These are phyloP conservation scores for Discoglossus pictus DNA, from an alignment of 2,797 vertebrate species.

Conservation along the genomic window DNA sequence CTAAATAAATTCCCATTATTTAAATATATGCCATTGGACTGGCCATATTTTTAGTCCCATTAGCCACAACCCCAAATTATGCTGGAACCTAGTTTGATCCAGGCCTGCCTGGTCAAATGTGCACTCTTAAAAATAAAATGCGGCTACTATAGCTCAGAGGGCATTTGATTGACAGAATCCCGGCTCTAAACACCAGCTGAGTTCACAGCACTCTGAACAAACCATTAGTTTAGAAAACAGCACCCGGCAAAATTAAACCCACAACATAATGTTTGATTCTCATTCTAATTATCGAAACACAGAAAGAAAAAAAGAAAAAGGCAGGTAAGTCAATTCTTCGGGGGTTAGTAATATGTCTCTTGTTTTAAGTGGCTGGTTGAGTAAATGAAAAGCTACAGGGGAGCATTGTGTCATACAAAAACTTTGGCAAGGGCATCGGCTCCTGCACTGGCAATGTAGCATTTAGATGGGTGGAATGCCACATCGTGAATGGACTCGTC, in stretches of 20 bases:
- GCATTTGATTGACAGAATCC: constrained; percentile 67
- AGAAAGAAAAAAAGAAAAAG: constrained; percentile 10
- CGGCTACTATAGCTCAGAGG: constrained; percentile 59
- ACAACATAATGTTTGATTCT: constrained; percentile 59
- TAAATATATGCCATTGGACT: constrained; percentile 26
- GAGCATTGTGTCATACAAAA: constrained; percentile 90
- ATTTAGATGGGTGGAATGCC: constrained; percentile 96
- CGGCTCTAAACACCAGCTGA: constrained; percentile 72
- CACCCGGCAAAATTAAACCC: constrained; percentile 72
- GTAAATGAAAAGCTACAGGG: constrained; percentile 69
- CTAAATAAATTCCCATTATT: constrained; percentile 54
- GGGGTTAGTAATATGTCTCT: constrained; percentile 50
- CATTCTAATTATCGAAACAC: constrained; percentile 46
- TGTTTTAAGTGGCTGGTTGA: constrained; percentile 70
- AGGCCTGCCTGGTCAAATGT: constrained; percentile 91
- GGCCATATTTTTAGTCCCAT: constrained; percentile 19
- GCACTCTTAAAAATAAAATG: constrained; percentile 72
- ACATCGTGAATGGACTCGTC: constrained; percentile 97
- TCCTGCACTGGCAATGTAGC: constrained; percentile 96
- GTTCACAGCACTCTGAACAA: constrained; percentile 74
- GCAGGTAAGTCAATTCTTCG: constrained; percentile 37
- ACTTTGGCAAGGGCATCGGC: constrained; percentile 97
- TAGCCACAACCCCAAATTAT: constrained; percentile 32
- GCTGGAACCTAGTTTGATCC: constrained; percentile 73
- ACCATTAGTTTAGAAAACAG: constrained; percentile 74